Conservation (phyloP, 2,888 invertebrate species). For the Ochropleura leucogaster region DNA sequence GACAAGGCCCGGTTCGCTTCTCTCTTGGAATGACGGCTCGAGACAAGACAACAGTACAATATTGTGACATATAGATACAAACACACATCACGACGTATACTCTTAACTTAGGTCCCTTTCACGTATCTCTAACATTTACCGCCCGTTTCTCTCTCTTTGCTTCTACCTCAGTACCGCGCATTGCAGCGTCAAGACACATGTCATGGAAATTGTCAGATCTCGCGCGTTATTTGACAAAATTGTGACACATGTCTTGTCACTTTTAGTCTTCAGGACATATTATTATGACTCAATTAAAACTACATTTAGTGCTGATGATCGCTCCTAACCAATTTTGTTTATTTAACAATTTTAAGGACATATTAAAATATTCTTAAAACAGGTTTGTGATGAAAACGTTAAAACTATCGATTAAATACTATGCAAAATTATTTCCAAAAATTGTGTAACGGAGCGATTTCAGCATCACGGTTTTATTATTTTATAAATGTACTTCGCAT, state of each 20-base stretch:
- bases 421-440: constrained; percentile 8
- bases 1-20: constrained; percentile 29
- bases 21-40: constrained; percentile 68
- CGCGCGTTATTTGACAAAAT: constrained; percentile 22
- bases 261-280: constrained; percentile 35
- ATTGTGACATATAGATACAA: constrained; percentile 38
- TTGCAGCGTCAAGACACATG: constrained; percentile 25
- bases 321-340: neutral
- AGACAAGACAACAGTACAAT: constrained; percentile 42
- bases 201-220: constrained; percentile 15
- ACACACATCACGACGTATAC: constrained; percentile 54
- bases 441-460: neutral
- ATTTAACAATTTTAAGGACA: neutral
- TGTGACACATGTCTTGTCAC: constrained; percentile 39
- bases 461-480: constrained; percentile 19
- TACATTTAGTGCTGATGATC: constrained; percentile 13
- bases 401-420: constrained; percentile 16
- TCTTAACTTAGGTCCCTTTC: constrained; percentile 51
- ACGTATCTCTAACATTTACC: constrained; percentile 18
- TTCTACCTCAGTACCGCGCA: neutral
- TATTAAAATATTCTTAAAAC: constrained; percentile 14
- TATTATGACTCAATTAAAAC: constrained; percentile 21
- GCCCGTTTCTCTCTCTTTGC: neutral
- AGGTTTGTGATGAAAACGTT: constrained; percentile 19
- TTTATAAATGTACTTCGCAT: constrained; percentile 32